These are phyloP conservation scores for Mesochorus sp. DNA, from an alignment of 2,888 invertebrate species.

Conservation along the genomic window DNA sequence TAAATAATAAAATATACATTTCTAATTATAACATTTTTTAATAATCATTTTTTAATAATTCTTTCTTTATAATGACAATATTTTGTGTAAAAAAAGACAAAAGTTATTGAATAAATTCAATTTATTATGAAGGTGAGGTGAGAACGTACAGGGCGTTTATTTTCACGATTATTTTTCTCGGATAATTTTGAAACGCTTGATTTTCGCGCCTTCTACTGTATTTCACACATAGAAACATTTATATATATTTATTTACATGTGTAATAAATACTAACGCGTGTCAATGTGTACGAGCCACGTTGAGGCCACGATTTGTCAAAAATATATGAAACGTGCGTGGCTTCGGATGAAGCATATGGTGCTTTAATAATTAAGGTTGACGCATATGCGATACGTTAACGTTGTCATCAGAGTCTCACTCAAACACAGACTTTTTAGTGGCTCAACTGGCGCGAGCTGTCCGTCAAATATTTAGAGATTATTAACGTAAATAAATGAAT, in stretches of 20 bases:
- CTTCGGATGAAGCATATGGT: conserved; percentile 72
- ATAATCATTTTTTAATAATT: no score
- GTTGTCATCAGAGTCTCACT: conserved; percentile 24
- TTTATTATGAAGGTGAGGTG: no score
- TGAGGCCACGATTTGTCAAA: conserved; percentile 45
- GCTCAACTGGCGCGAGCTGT: conserved; percentile 63
- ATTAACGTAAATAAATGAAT: conserved; percentile 67
- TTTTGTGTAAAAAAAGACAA: no score
- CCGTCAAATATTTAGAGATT: conserved; percentile 78
- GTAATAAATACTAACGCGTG: background rate
- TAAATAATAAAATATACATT: background rate
- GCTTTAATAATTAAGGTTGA: conserved; percentile 77
- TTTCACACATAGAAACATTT: background rate
- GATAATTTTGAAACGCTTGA: no score
- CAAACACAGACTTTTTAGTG: conserved; percentile 44
- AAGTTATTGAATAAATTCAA: no score
- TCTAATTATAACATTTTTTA: no score
- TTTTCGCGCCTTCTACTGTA: background rate
- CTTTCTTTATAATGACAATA: no score
- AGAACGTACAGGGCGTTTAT: no score
- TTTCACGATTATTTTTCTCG: no score
- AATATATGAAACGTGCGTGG: background rate
- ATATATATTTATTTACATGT: background rate
- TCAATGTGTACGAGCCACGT: conserved; percentile 15
- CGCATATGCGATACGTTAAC: conserved; percentile 72